A percentile compares a stretch with the other conserved stretches of the same genome.
Conservation (phyloP, 2,113 vertebrate genomes). For the Garra rufa region DNA sequence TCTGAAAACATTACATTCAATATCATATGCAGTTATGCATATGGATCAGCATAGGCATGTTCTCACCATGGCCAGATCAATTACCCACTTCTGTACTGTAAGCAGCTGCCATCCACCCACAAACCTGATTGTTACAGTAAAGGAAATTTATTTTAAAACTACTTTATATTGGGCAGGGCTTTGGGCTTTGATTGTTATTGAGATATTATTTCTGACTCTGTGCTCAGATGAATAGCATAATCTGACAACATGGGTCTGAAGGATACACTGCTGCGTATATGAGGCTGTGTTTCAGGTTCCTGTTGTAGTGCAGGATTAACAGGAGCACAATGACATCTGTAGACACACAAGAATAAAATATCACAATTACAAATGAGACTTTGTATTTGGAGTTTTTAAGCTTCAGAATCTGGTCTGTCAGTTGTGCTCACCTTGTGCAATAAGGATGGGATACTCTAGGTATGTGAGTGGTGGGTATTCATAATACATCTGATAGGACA, state of each 20-base stretch:
- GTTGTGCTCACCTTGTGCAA: constrained; percentile 85
- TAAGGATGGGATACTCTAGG: constrained; percentile 92
- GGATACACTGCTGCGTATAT: constrained; percentile 85
- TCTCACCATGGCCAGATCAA: constrained; percentile 89
- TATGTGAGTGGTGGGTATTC: constrained; percentile 88
- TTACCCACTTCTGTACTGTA: constrained; percentile 84
- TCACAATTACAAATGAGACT: constrained; percentile 60
- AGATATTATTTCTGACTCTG: not conserved
- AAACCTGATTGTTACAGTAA: constrained; percentile 75
- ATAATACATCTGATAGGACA: constrained; percentile 94
- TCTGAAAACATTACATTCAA: no score
- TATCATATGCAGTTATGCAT: not conserved
- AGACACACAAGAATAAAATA: constrained; percentile 53
- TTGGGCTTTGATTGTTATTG: not conserved
- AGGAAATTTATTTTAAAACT: constrained; percentile 44
- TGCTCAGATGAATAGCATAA: not conserved
- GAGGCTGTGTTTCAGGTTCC: constrained; percentile 75
- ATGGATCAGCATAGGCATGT: not conserved
- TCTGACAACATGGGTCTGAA: constrained; percentile 55
- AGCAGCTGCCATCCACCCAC: constrained; percentile 84
- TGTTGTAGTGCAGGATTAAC: constrained; percentile 83
- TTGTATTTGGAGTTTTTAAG: not conserved
- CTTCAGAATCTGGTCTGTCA: constrained; percentile 3
- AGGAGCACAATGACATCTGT: constrained; percentile 86
- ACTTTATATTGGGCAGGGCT: no score